phyloP scores from a whole-genome alignment of 2,888 invertebrate genomes.

The Siphonodentalium dalli region DNA sequence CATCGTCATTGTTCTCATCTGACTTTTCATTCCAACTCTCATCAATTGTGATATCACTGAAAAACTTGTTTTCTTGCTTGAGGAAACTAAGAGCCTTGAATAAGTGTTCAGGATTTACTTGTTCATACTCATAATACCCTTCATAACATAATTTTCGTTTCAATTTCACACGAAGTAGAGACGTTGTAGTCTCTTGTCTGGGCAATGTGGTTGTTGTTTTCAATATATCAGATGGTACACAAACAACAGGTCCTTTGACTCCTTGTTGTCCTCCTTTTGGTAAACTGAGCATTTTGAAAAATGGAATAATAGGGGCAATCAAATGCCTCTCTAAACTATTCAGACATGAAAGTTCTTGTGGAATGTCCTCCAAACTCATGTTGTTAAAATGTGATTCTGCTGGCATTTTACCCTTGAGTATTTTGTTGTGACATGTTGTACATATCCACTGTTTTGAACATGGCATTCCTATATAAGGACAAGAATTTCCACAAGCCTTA shows the following conservation, averaged over 20 bases:
- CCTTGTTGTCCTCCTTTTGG: conserved; percentile 3
- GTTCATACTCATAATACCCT: conserved; percentile 9
- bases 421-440: conserved; percentile 13
- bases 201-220: too few species aligned
- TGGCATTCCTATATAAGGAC: too few species aligned
- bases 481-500: too few species aligned
- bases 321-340: not conserved
- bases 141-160: conserved; percentile 11
- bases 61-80: conserved; percentile 7
- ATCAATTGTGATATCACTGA: conserved; percentile 9
- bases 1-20: not conserved
- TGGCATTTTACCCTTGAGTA: conserved; percentile 5
- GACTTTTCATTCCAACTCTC: not conserved
- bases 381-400: conserved; percentile 3
- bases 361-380: conserved; percentile 3
- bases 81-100: conserved; percentile 2
- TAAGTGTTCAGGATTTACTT: not conserved
- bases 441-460: too few species aligned
- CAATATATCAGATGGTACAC: too few species aligned
- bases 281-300: conserved; percentile 4
- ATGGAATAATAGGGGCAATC: conserved; percentile 1
- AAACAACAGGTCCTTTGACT: not conserved
- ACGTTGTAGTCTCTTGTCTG: too few species aligned
- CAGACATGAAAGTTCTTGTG: not conserved
- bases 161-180: too few species aligned